These are phyloP conservation scores for Phyllostomus discolor DNA, from an alignment of 2,113 vertebrate genomes.

Conservation along the genomic window DNA sequence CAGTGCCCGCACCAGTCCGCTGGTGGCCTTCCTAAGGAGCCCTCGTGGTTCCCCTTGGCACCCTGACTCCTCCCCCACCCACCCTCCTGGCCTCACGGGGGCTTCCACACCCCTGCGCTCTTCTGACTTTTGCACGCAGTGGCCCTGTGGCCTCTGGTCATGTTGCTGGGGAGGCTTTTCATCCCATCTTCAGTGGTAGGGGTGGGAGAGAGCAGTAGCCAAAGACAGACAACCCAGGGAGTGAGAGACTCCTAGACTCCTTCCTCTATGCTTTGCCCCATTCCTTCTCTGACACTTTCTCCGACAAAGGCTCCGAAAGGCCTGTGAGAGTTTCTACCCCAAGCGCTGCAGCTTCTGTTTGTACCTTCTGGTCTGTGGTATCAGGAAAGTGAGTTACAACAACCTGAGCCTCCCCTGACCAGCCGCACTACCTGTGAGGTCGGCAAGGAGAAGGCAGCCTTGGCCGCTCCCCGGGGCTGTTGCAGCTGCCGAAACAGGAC, in stretches of 20 bases:
- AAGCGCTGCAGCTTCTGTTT: neutral
- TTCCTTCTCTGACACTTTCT: neutral
- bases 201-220: neutral
- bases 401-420: neutral
- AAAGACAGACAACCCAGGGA: neutral
- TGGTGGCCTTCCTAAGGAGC: neutral
- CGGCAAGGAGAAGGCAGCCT: neutral
- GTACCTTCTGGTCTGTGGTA: neutral
- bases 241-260: neutral
- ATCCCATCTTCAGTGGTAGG: neutral
- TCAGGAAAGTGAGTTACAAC: neutral
- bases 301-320: neutral
- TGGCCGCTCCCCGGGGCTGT: neutral
- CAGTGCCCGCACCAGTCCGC: neutral
- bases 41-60: neutral
- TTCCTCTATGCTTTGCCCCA: neutral
- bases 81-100: rapidly evolving
- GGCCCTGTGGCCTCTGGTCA: neutral
- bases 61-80: rapidly evolving
- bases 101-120: neutral
- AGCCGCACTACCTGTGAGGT: neutral
- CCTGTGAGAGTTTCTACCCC: neutral
- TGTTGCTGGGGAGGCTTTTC: too few species aligned
- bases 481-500: neutral
- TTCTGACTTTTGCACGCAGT: neutral